Conservation (phyloP, 1,140 invertebrate genomes). For the Trichonephila clavata region DNA sequence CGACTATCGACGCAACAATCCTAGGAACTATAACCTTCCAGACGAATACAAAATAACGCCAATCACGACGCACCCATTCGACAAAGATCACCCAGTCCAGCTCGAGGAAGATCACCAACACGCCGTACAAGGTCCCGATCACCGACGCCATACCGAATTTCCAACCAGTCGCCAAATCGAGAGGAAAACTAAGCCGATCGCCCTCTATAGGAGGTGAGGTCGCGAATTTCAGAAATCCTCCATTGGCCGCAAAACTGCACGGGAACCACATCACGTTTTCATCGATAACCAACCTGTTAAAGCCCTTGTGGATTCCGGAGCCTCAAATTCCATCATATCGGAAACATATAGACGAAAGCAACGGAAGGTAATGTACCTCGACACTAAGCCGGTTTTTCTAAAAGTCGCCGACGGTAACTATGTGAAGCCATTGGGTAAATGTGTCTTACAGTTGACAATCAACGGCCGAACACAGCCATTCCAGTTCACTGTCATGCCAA, state of each 20-base stretch:
- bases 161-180: background rate
- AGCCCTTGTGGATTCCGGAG: too few relatives aligned
- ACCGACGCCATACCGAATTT: background rate
- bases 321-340: too few relatives aligned
- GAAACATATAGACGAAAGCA: too few relatives aligned
- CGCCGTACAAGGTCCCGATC: too few relatives aligned
- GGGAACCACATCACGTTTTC: background rate
- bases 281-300: background rate
- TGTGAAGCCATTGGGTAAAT: too few relatives aligned
- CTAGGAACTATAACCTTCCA: too few relatives aligned
- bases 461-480: background rate
- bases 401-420: too few relatives aligned
- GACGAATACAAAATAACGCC: background rate
- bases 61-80: background rate
- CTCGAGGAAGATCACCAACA: background rate
- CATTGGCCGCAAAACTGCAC: slow-evolving; percentile 22
- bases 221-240: background rate
- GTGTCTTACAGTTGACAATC: too few relatives aligned
- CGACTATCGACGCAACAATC: too few relatives aligned
- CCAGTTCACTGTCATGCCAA: background rate
- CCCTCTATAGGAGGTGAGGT: too few relatives aligned
- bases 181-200: background rate
- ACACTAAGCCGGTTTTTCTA: too few relatives aligned
- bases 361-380: too few relatives aligned
- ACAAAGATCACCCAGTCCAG: background rate